These are phyloP conservation scores for Philaenus spumarius DNA, from an alignment of 1,140 invertebrate genomes.

Conservation along the genomic window DNA sequence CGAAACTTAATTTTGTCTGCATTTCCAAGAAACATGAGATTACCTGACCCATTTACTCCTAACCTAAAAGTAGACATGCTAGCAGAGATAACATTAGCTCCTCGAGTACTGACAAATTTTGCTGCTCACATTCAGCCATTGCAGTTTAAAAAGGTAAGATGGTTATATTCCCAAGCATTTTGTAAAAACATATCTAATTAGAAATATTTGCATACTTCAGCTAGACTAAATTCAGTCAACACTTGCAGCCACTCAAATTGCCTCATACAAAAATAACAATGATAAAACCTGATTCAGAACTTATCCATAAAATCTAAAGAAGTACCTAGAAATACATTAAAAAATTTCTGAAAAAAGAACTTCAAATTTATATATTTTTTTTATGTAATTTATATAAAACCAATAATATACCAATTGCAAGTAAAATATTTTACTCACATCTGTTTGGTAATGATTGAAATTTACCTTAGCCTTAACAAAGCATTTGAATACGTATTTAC, in stretches of 20 bases:
- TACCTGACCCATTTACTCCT: conserved; percentile 97
- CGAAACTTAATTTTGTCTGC: conserved; percentile 96
- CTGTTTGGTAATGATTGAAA: not conserved
- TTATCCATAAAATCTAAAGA: not conserved
- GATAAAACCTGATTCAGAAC: not conserved
- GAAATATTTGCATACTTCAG: too few species aligned
- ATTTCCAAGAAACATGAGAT: conserved; percentile 94
- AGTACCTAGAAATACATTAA: too few species aligned
- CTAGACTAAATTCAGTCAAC: too few species aligned
- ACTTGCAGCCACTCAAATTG: too few species aligned
- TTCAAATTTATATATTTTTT: too few species aligned
- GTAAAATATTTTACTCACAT: not conserved
- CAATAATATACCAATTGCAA: too few species aligned
- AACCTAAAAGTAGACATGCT: conserved; percentile 96
- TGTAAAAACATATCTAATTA: too few species aligned
- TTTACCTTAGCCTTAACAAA: too few species aligned
- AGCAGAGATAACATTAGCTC: conserved; percentile 54
- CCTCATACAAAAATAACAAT: too few species aligned
- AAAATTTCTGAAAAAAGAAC: too few species aligned
- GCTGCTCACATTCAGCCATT: conserved; percentile 77
- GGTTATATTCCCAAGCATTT: not conserved
- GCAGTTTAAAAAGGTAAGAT: conserved; percentile 71
- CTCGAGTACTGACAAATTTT: conserved; percentile 86
- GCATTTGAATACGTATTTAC: conserved; percentile 9
- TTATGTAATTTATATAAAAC: too few species aligned